Conservation (phyloP, 2,797 vertebrate species). For the Clarias fuscus region DNA sequence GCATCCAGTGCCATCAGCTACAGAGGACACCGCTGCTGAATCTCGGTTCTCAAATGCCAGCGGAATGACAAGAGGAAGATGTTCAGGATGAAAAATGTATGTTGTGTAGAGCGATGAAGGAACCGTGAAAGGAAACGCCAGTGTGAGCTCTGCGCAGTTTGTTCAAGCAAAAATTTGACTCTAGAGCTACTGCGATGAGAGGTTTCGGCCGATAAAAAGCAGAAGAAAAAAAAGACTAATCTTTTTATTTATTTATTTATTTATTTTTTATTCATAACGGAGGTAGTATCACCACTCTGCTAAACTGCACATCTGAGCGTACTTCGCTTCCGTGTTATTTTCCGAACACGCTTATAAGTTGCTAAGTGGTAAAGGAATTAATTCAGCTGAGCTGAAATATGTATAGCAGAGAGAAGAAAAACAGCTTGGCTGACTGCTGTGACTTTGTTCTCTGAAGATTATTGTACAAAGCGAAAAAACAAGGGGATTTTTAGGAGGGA, state of each 20-base stretch:
- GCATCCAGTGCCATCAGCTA: slow-evolving; percentile 44
- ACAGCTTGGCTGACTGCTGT: slow-evolving; percentile 9
- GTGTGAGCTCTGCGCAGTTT: neutral
- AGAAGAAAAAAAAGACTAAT: neutral
- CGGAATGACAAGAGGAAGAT: slow-evolving; percentile 48
- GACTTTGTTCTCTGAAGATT: slow-evolving; percentile 30
- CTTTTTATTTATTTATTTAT: neutral
- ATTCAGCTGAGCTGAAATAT: slow-evolving; percentile 20
- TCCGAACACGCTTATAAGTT: neutral
- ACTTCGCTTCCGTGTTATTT: neutral
- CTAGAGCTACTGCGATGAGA: neutral
- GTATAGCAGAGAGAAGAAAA: neutral
- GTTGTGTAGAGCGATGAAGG: slow-evolving; percentile 10
- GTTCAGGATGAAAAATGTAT: slow-evolving; percentile 41
- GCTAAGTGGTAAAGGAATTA: neutral
- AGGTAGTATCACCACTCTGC: neutral
- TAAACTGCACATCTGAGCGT: neutral
- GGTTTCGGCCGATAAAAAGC: neutral
- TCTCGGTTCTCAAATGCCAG: slow-evolving; percentile 47
- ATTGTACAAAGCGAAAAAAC: neutral
- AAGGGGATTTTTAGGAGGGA: neutral
- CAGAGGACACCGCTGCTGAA: slow-evolving; percentile 45
- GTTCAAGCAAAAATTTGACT: neutral
- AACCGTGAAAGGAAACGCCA: slow-evolving; percentile 28
- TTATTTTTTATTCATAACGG: neutral